Evolutionary conservation across 2,113 vertebrate genomes (phyloP), one percentile per base, ranked within the genome.

Genomic region (Serinus canaria): DNA sequence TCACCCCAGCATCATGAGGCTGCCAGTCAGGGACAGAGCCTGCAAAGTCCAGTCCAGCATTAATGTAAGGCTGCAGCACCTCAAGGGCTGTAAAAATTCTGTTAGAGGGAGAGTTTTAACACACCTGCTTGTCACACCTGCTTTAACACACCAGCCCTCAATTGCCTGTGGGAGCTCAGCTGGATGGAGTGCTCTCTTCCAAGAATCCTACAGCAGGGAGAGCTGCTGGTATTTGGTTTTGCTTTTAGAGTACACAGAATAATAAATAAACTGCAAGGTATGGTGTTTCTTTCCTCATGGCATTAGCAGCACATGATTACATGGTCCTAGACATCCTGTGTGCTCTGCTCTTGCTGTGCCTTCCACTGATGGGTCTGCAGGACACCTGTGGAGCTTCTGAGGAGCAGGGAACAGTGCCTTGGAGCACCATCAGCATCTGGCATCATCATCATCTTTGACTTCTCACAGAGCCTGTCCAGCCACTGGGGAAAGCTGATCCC

Each of bases 311-410:
- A 50, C 35, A 69, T 2, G 24, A 30, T 66, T 33, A 69, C 68
- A 19, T 55, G 0, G 0, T 41, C 8, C 2, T 0, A 1, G 72
- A 35, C 37, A 13, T 60, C 37, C 66, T 50, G 8, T 20, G 11
- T 25, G 50, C 41, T 62, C 59, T 64, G 13, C 68, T 89, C 55
- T 55, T 81, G 66, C 52, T 72, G 39, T 76, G 77, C 44, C 62
- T 89, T 79, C 53, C 13, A 2, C 15, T 56, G 56, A 14, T 56
- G 44, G 43, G 3, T 63, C 66, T 90, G 86, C 50, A 81, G 63
- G n/a, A 31, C 10, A 70, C 6, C 17, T 27, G 55, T 7, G 27
- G 28, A 22, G 23, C 27, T 49, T 47, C 53, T 79, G 77, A 75
- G 87, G 49, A 66, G 53, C 33, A 19, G 16, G 73, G 24, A 91